Base-by-base conservation (phyloP, 2,113 vertebrate genomes). In the Genyomyrus donnyi region DNA sequence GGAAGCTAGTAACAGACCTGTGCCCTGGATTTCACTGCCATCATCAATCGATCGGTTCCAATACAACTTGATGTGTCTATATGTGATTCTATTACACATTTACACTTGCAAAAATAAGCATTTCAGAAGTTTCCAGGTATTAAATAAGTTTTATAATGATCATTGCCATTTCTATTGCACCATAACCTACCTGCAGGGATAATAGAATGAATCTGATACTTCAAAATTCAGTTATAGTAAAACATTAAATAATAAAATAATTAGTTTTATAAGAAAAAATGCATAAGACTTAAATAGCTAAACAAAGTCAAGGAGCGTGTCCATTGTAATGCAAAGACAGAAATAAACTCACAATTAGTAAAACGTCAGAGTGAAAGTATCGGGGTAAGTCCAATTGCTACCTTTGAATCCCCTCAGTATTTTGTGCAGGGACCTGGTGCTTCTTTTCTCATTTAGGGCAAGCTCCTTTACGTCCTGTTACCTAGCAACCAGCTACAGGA, bases 401-500 rank as follows among this genome's bases (percentile, higher is more conserved):
- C n/a, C 24, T 74, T 62, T 77, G 46, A 88, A 77, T 88, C 13
- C 35, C 27, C 13, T 50, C 31, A 80, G 31, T 80, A 58, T 77
- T 89, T 70, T 21, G 46, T 70, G 56, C 17, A 45, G 42, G 13
- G 5, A 88, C 42, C 24, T 88, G 86, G 52, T 19, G 58, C 52
- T n/a, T 42, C 86, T 39, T 58, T 56, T 8, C 27, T 42, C 17
- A 83, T 52, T 39, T 62, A 89, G 89, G 21, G 35, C 13, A 48
- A 56, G 21, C 53, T 58, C 35, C 11, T 58, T 39, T 49, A 56
- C 9, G 11, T 10, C 21, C 42, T 53, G 52, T 89, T 85, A 58
- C 89, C 39, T 45, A 62, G 89, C 89, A 90, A 90, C 84, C 52
- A 31, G 50, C 89, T 74, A 31, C 58, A 27, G 4, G 39, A 90